These are phyloP conservation scores for Temnothorax curvispinosus DNA, from an alignment of 1,140 invertebrate species.

Conservation along the genomic window DNA sequence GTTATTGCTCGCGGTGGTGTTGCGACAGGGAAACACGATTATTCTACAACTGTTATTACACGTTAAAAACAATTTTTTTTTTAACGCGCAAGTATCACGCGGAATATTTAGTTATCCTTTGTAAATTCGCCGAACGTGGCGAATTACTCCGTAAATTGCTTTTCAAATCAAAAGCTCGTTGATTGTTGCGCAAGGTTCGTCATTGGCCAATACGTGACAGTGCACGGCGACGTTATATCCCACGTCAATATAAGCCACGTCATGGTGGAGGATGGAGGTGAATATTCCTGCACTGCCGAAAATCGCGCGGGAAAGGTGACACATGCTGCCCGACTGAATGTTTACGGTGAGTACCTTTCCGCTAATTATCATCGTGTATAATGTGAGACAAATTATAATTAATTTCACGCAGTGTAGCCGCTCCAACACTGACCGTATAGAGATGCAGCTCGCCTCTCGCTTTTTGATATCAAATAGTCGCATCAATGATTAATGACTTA, in stretches of 20 bases:
- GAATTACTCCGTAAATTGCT: conserved; percentile 1
- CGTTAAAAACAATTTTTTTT: conserved; percentile 4
- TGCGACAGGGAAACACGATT: neutral
- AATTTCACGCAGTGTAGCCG: neutral
- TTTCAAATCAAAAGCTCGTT: neutral
- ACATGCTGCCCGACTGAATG: conserved; percentile 93
- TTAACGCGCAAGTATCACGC: neutral
- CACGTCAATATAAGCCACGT: conserved; percentile 95
- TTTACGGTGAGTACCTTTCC: conserved; percentile 90
- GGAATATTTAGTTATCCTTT: neutral
- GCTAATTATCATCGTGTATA: conserved; percentile 49
- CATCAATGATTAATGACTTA: conserved; percentile 28
- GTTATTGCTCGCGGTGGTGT: neutral
- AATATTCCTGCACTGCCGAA: conserved; percentile 93
- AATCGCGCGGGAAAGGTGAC: conserved; percentile 92
- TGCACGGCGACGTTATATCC: conserved; percentile 94
- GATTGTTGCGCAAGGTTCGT: conserved; percentile 88
- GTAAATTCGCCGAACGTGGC: neutral
- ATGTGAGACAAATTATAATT: conserved; percentile 37
- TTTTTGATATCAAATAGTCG: conserved; percentile 14
- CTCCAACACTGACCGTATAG: neutral
- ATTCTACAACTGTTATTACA: neutral
- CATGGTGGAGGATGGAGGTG: conserved; percentile 94
- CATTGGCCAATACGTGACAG: conserved; percentile 93
- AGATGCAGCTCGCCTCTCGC: too few species aligned